These are phyloP conservation scores for Brachystomella parvula DNA, from an alignment of 1,140 invertebrate genomes.

Conservation along the genomic window DNA sequence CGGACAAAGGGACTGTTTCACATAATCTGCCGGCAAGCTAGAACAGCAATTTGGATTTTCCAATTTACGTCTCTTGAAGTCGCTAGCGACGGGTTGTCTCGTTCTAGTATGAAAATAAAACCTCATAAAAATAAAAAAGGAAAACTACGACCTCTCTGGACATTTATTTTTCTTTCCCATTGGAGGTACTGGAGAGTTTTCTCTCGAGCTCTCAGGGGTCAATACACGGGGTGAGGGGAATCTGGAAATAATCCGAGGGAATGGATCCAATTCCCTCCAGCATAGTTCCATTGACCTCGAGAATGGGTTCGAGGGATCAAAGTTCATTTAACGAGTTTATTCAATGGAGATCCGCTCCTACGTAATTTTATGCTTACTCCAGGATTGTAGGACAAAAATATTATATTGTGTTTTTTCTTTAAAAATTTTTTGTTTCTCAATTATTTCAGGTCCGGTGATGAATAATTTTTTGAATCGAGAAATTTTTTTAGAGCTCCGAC, in stretches of 20 bases:
- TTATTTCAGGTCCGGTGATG: conserved; percentile 36
- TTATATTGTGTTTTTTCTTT: background rate
- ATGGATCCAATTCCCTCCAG: conserved; percentile 18
- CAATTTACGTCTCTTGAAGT: no score
- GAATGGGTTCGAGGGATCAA: conserved; percentile 37
- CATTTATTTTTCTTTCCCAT: conserved; percentile 39
- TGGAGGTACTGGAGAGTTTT: conserved; percentile 38
- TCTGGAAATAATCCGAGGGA: conserved; percentile 14
- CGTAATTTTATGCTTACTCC: conserved; percentile 33
- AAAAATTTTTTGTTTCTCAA: background rate
- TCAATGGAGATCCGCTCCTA: conserved; percentile 38
- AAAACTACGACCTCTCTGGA: conserved; percentile 38
- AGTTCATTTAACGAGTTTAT: conserved; percentile 39
- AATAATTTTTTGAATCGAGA: conserved; percentile 41
- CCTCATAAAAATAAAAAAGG: conserved; percentile 23
- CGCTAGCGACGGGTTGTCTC: no score
- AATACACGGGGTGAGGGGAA: conserved; percentile 24
- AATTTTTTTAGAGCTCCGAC: conserved; percentile 39
- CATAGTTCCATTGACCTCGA: conserved; percentile 37
- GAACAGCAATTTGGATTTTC: no score
- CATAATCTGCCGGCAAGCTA: no score
- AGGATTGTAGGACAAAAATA: background rate
- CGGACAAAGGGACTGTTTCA: background rate
- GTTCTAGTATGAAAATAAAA: background rate
- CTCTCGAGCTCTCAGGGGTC: conserved; percentile 29